These are phyloP conservation scores for Quadroppia sp. DNA, from an alignment of 2,888 invertebrate species.

Conservation along the genomic window DNA sequence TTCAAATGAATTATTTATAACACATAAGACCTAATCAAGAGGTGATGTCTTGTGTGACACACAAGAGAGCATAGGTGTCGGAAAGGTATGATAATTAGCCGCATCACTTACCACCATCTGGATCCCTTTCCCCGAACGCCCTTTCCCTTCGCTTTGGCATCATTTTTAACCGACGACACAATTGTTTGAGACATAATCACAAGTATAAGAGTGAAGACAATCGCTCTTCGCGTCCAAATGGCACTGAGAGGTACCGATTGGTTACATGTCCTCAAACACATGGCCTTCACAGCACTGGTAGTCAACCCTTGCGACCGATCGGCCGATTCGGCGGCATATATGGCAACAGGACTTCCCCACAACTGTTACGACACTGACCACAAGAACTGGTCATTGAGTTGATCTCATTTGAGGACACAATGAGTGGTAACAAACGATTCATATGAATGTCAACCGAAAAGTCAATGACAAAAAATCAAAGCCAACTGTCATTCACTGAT, in stretches of 20 bases:
- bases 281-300: conserved; percentile 7
- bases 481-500: no score
- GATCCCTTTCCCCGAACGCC: conserved; percentile 46
- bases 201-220: background rate
- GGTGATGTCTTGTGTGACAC: no score
- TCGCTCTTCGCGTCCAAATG: conserved; percentile 14
- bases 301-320: background rate
- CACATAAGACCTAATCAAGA: no score
- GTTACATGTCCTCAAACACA: conserved; percentile 28
- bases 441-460: no score
- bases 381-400: no score
- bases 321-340: conserved; percentile 22
- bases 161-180: conserved; percentile 7
- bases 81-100: background rate
- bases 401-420: no score
- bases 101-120: conserved; percentile 47
- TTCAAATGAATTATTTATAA: no score
- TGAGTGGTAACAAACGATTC: no score
- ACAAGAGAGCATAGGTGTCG: background rate
- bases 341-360: background rate
- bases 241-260: conserved; percentile 19
- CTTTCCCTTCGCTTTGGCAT: conserved; percentile 28
- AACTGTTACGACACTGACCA: no score
- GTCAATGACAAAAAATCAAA: no score
- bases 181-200: background rate